Base-by-base conservation (phyloP, 2,113 vertebrate species). In the Cettia cetti region DNA sequence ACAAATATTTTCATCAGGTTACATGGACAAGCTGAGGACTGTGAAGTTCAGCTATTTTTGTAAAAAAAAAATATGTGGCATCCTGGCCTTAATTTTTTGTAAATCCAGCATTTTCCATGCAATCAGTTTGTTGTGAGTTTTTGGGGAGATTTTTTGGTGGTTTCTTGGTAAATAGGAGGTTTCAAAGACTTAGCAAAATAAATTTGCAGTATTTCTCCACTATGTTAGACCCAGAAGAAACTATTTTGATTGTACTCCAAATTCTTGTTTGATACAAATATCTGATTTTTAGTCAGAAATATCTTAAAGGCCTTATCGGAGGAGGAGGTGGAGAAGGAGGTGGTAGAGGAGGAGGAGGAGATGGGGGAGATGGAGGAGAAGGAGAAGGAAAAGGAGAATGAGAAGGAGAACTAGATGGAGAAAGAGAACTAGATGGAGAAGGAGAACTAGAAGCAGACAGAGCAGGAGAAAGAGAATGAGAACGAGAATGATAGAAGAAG, bases 401-500 rank as follows among this genome's bases (percentile, higher is more conserved):
- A 7, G 44, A 28, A 27, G 8, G 19, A 28, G 16, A 16, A 53
- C 10, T 10, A 40, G 40, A 40, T 11, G 18, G 4, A 30, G 53
- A 17, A 18, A 7, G 5, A 53, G 16, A 26, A 30, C 4, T 4
- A 35, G 20, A 22, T 7, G 17, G 23, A 11, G 47, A 49, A 14
- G 13, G 13, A 49, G 44, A 47, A 23, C 21, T 6, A 47, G 45
- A 47, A 22, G 45, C 5, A 47, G 45, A 26, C 20, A 7, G 7
- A 26, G 47, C 14, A 50, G 13, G 13, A 8, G 23, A 12, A 4
- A 15, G 6, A 19, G 10, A 26, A 14, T 10, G 7, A 28, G 13
- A 16, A 15, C 9, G 3, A 13, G 10, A 42, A 7, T 7, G 3
- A 24, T 13, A 20, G 10, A 5, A 6, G 11, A 7, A 30, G 5